Percentiles rank a stretch among this genome's conserved stretches.
phyloP scores from a whole-genome alignment of 2,797 vertebrate genomes.

The Aythya fuligula region DNA sequence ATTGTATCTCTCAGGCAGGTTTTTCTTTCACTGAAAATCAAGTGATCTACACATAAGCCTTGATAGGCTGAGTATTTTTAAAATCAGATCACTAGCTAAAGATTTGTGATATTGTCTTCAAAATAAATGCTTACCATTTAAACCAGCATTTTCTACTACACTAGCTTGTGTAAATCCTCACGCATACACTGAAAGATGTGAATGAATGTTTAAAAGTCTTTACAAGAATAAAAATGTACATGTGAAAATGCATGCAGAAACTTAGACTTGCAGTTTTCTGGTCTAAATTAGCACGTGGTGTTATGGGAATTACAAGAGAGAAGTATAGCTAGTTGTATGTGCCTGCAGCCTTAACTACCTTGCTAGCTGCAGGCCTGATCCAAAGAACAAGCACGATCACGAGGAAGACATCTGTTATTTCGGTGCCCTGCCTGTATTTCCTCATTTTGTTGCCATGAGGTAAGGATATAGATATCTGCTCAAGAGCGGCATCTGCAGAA shows the following conservation, averaged over 20 bases:
- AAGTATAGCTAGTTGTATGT: background rate
- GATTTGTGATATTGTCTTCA: background rate
- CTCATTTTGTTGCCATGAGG: background rate
- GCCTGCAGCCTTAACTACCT: background rate
- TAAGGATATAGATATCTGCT: background rate
- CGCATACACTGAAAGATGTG: background rate
- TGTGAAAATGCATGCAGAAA: background rate
- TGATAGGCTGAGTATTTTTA: background rate
- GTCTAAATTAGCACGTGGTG: background rate
- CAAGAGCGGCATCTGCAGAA: background rate
- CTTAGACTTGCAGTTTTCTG: background rate
- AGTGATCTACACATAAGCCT: background rate
- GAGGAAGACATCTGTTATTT: background rate
- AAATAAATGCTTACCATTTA: background rate
- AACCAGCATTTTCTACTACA: background rate
- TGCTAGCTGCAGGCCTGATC: background rate
- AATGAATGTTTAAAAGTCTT: background rate
- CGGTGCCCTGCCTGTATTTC: background rate
- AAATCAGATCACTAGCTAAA: background rate
- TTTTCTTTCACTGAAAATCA: background rate
- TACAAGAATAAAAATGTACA: background rate
- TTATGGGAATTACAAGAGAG: background rate
- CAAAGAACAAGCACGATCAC: background rate
- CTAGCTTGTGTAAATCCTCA: background rate
- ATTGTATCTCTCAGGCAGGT: background rate